Percentiles rank a stretch among this genome's conserved stretches.
Evolutionary conservation across 2,888 invertebrate species (phyloP).

Genomic region (Rhagonycha lutea): DNA sequence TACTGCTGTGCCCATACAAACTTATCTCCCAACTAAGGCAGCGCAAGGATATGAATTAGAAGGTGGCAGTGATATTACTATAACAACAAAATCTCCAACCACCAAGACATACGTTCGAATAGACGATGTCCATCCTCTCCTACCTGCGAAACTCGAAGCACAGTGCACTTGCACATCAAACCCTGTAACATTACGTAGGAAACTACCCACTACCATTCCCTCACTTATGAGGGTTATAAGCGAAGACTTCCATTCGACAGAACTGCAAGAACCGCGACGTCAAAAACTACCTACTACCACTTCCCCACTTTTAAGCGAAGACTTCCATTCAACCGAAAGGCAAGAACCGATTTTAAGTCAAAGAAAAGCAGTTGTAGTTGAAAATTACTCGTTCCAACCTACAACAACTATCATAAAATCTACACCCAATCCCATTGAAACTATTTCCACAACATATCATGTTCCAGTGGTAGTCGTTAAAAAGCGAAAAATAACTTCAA

Average conservation of each 20-base stretch:
- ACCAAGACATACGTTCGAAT: constrained; percentile 68
- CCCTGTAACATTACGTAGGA: constrained; percentile 55
- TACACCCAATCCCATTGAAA: constrained; percentile 39
- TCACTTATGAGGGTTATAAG: neutral
- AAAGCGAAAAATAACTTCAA: constrained; percentile 29
- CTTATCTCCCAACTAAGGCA: neutral
- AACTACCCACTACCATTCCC: constrained; percentile 19
- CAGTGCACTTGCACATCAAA: constrained; percentile 73
- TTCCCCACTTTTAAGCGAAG: neutral
- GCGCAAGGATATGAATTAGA: neutral
- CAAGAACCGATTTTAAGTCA: neutral
- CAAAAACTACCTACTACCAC: constrained; percentile 43
- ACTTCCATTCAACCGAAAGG: neutral
- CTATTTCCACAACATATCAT: constrained; percentile 20
- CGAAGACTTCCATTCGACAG: no score
- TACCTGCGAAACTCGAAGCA: constrained; percentile 72
- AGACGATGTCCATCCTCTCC: constrained; percentile 72
- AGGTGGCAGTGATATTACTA: neutral
- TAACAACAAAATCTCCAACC: constrained; percentile 42
- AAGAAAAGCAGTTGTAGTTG: constrained; percentile 29
- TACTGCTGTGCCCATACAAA: neutral
- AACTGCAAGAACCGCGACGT: no score
- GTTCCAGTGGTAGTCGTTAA: constrained; percentile 32
- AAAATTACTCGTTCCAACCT: constrained; percentile 44
- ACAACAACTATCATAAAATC: constrained; percentile 36